These are phyloP conservation scores for Ramazzottius varieornatus DNA, from an alignment of 2,888 invertebrate genomes.

Conservation along the genomic window DNA sequence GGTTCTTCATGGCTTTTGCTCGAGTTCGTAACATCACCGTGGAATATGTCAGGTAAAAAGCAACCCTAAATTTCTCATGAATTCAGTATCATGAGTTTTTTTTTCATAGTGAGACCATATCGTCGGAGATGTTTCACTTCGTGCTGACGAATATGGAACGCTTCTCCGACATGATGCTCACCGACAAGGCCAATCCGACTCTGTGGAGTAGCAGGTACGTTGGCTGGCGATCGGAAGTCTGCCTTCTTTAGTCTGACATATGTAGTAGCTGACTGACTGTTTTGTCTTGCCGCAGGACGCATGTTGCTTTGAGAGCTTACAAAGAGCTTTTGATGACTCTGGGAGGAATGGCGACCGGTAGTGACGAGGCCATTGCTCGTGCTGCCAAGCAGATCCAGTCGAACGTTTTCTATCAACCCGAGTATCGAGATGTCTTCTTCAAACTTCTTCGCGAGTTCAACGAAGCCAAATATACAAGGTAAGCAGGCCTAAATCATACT, in stretches of 20 bases:
- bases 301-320: constrained; percentile 48
- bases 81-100: too few relatives aligned
- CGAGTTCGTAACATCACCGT: constrained; percentile 58
- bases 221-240: not conserved
- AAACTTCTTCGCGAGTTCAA: constrained; percentile 52
- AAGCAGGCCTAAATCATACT: constrained; percentile 11
- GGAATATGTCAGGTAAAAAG: constrained; percentile 50
- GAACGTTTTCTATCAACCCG: constrained; percentile 57
- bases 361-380: constrained; percentile 40
- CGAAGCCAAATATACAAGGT: constrained; percentile 59
- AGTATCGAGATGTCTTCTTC: constrained; percentile 68
- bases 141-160: constrained; percentile 71
- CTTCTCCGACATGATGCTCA: constrained; percentile 46
- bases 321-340: constrained; percentile 60
- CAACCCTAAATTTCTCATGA: not conserved
- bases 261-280: not conserved
- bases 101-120: constrained; percentile 59
- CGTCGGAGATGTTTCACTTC: constrained; percentile 67
- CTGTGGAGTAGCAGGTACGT: constrained; percentile 46
- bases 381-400: constrained; percentile 62
- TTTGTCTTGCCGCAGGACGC: constrained; percentile 28
- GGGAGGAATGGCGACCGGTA: constrained; percentile 47
- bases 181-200: constrained; percentile 55
- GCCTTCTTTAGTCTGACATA: not conserved
- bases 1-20: constrained; percentile 93